Evolutionary conservation across 2,797 vertebrate species (phyloP).

Genomic region (Mico argentatus): DNA sequence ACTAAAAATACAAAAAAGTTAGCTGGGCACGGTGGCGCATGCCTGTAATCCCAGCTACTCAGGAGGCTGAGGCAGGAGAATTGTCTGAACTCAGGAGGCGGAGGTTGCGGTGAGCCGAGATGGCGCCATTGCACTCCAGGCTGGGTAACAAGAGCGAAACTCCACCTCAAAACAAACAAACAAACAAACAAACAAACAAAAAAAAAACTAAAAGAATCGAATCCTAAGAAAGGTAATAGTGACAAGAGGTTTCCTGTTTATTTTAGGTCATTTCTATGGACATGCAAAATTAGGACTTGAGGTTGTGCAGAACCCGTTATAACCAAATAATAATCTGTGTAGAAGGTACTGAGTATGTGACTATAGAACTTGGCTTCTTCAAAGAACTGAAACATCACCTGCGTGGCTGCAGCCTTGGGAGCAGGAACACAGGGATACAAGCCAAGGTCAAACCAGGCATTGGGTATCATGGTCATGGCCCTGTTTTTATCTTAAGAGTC

Average conservation of each 20-base stretch:
- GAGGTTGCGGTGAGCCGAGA: too few species aligned
- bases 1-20: too few species aligned
- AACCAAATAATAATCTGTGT: background rate
- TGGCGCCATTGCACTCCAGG: too few species aligned
- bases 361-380: background rate
- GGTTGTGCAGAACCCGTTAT: background rate
- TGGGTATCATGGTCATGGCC: background rate
- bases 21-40: too few species aligned
- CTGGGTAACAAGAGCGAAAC: too few species aligned
- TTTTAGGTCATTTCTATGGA: background rate
- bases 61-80: too few species aligned
- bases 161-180: too few species aligned
- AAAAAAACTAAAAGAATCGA: background rate
- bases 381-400: background rate
- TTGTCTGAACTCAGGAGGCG: too few species aligned
- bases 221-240: background rate
- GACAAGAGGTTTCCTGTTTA: background rate
- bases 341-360: background rate
- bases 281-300: background rate
- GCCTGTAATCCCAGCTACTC: too few species aligned
- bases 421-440: background rate
- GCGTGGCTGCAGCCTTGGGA: background rate
- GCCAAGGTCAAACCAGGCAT: too few species aligned
- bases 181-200: too few species aligned
- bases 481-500: background rate